Evolutionary conservation across 2,888 invertebrate genomes (phyloP), one percentile per base, ranked within the genome.

Genomic region (Lymantria dispar): DNA sequence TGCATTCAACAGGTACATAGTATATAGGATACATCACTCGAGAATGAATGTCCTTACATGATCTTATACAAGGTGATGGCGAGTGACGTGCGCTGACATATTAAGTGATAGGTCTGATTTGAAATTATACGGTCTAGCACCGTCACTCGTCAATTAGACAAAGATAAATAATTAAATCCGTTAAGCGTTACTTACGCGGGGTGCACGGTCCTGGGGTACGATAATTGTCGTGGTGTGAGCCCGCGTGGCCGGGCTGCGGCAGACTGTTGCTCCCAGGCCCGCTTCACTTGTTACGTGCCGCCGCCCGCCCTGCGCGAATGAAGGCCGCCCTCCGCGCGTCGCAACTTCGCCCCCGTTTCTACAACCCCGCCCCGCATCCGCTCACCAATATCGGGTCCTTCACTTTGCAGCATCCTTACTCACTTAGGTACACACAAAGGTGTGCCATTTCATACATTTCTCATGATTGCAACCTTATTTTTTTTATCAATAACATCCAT

Each of bases 241-340:
- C 85, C 90, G 88, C 88, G 88, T 85, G 87, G 87, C 89, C 88
- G 90, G 83, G 89, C 89, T 83, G 82, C 88, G 89, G 90, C 90
- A 91, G 89, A 91, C 90, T 91, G 90, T 91, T 91, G 90, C 90
- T 88, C 90, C 90, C 89, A 81, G 90, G 90, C 76, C 83, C 87
- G 86, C 85, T 87, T 89, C 87, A 89, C 90, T 90, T 90, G 90
- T 90, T 90, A 90, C 90, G 82, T 86, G 85, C 86, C 84, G 72
- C 83, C 85, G 77, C 83, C 79, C 77, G 77, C 80, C 81, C 82
- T 77, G 79, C 80, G 77, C 80, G 74, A 68, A 72, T 63, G 72
- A 60, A 68, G 66, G 64, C 63, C 70, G 64, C 73, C 75, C 74
- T 69, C 70, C 65, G 68, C 74, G 62, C 70, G 54, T 72, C 67